A percentile compares a stretch with the other conserved stretches of the same genome.
These are phyloP conservation scores for Nannospalax galili DNA, from an alignment of 2,113 vertebrate species.

Conservation along the genomic window DNA sequence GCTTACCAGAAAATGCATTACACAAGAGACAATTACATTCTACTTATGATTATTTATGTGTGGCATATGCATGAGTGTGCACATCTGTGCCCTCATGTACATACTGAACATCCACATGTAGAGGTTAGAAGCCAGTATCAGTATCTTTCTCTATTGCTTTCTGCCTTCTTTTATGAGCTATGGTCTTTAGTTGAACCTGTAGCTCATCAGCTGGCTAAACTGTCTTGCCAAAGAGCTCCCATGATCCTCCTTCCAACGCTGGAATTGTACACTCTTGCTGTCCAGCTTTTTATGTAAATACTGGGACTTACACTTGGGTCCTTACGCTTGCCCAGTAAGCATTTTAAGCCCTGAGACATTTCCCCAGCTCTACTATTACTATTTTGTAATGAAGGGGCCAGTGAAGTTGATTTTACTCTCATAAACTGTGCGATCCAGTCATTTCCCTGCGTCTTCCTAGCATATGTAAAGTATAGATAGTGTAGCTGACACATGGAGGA, in stretches of 20 bases:
- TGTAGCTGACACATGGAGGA: not conserved
- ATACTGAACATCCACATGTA: not conserved
- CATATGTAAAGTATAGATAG: not conserved
- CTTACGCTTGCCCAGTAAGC: not conserved
- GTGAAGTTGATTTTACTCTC: not conserved
- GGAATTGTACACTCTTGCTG: not conserved
- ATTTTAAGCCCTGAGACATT: not conserved
- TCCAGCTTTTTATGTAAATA: not conserved
- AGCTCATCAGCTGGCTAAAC: not conserved
- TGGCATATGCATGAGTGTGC: too few relatives aligned
- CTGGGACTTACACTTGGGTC: not conserved
- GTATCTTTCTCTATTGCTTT: not conserved
- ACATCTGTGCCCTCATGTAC: not conserved
- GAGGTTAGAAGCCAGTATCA: not conserved
- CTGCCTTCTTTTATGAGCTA: not conserved
- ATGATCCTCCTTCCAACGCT: not conserved
- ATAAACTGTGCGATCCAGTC: not conserved
- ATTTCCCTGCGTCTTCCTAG: not conserved
- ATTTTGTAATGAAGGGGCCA: not conserved
- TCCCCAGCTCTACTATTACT: not conserved
- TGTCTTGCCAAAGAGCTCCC: not conserved
- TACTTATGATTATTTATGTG: not conserved
- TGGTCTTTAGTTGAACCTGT: not conserved
- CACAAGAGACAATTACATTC: not conserved
- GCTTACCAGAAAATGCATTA: not conserved